Conservation (phyloP, 2,113 vertebrate genomes). For the Pandion haliaetus region DNA sequence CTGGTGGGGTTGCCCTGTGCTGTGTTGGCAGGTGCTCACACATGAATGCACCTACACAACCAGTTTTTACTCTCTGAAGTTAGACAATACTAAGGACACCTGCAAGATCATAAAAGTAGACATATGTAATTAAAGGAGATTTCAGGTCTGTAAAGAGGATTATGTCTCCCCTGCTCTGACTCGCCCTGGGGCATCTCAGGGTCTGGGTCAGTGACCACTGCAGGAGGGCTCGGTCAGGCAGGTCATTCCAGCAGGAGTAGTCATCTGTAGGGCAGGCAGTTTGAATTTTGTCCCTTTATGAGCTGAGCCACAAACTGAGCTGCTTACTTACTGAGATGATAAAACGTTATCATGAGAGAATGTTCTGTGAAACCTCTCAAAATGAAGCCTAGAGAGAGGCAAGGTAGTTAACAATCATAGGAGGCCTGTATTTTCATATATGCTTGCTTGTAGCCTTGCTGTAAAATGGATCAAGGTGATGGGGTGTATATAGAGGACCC, state of each 20-base stretch:
- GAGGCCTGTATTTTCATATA: not conserved
- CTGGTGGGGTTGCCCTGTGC: not conserved
- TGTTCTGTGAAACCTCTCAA: not conserved
- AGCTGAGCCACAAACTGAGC: not conserved
- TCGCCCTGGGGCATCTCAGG: not conserved
- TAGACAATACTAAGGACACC: not conserved
- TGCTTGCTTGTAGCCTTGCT: not conserved
- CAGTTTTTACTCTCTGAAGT: not conserved
- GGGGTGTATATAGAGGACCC: not conserved
- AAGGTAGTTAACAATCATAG: not conserved
- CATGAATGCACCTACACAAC: not conserved
- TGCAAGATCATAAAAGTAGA: not conserved
- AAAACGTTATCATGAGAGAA: not conserved
- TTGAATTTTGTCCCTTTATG: not conserved
- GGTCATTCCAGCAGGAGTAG: not conserved
- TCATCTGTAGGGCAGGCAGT: accelerated
- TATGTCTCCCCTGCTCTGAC: not conserved
- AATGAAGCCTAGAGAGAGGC: not conserved
- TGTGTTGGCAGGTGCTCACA: not conserved
- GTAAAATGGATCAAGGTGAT: not conserved
- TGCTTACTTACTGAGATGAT: not conserved
- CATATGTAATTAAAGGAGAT: not conserved
- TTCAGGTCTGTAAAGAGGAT: not conserved
- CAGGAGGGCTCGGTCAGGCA: not conserved
- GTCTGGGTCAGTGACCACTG: accelerated